Percentiles rank a stretch among this genome's conserved stretches.
phyloP scores from a whole-genome alignment of 2,113 vertebrate species.

The Gobio gobio region DNA sequence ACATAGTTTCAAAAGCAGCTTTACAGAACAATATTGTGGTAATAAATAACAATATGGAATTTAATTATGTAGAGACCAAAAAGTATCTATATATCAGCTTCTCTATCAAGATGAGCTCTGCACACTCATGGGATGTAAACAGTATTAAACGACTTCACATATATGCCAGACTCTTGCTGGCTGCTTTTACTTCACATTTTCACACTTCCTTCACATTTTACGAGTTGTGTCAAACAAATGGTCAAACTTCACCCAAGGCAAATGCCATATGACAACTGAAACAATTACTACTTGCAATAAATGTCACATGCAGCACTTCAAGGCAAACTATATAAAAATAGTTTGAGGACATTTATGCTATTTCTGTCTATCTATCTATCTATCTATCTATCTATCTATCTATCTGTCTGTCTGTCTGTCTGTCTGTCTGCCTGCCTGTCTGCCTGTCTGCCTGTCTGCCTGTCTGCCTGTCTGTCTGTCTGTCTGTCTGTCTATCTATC shows the following conservation, averaged over 20 bases:
- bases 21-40: background rate
- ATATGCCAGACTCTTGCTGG: background rate
- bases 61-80: background rate
- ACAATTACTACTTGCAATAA: conserved; percentile 22
- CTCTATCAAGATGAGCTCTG: background rate
- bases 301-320: background rate
- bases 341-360: background rate
- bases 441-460: no score
- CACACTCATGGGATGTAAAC: background rate
- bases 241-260: conserved; percentile 27
- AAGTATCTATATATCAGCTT: background rate
- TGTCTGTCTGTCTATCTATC: no score
- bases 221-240: conserved; percentile 1
- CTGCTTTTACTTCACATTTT: background rate
- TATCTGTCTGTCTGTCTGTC: background rate
- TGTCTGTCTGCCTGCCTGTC: background rate
- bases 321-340: background rate
- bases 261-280: conserved; percentile 28
- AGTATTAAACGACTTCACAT: background rate
- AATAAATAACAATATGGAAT: background rate
- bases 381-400: background rate
- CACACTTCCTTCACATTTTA: background rate
- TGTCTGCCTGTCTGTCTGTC: no score
- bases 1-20: background rate
- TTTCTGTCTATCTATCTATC: background rate